These are phyloP conservation scores for Brotogeris chrysoptera DNA, from an alignment of 2,797 vertebrate species.

Conservation along the genomic window DNA sequence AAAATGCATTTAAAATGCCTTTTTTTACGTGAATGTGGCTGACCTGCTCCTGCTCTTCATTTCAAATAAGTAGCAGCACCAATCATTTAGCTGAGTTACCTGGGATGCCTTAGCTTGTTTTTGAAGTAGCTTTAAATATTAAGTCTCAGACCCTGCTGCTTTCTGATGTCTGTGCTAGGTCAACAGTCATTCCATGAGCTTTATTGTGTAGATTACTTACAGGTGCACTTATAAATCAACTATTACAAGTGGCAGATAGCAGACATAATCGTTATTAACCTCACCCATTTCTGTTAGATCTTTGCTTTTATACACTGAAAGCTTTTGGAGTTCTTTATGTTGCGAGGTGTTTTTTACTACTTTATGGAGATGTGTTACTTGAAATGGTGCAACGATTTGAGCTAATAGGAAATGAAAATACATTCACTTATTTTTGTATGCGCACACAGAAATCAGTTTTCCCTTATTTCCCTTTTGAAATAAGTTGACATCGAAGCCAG, in stretches of 20 bases:
- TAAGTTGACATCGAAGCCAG: fast-evolving
- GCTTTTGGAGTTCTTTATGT: neutral
- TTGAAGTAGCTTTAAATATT: neutral
- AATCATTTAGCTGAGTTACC: neutral
- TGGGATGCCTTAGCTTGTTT: neutral
- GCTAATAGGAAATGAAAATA: neutral
- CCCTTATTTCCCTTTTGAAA: neutral
- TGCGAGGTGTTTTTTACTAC: neutral
- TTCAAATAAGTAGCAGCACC: neutral
- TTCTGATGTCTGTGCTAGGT: neutral
- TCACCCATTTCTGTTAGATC: neutral
- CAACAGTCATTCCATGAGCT: neutral
- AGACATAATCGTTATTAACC: neutral
- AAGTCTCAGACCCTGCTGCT: neutral
- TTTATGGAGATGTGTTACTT: neutral
- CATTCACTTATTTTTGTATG: neutral
- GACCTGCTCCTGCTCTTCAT: neutral
- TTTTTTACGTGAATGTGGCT: neutral
- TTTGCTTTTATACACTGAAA: neutral
- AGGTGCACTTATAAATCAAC: neutral
- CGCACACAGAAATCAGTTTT: neutral
- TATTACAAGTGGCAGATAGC: neutral
- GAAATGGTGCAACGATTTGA: neutral
- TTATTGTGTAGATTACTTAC: neutral
- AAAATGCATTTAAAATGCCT: neutral